Percentiles rank a stretch among this genome's conserved stretches.
These are phyloP conservation scores for Nomada fabriciana DNA, from an alignment of 2,888 invertebrate species.

Conservation along the genomic window DNA sequence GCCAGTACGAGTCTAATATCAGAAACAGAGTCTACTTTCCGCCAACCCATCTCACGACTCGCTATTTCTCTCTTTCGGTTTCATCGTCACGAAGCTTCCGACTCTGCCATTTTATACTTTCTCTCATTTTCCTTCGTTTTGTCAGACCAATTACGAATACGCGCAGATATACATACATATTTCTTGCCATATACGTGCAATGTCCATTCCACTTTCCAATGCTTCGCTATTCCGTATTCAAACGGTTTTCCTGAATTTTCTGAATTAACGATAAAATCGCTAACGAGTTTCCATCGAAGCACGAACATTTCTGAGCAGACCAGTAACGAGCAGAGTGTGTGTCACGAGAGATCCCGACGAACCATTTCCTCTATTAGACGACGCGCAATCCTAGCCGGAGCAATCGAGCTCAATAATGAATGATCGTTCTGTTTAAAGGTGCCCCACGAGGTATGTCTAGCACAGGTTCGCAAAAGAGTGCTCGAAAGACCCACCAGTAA, in stretches of 20 bases:
- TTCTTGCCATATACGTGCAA: no score
- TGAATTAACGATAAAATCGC: no score
- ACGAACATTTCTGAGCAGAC: not conserved
- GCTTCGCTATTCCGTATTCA: no score
- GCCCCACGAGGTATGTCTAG: constrained; percentile 84
- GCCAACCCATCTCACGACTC: constrained; percentile 3
- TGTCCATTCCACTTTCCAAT: no score
- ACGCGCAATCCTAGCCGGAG: not conserved
- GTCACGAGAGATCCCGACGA: not conserved
- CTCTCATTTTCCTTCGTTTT: not conserved
- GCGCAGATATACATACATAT: no score
- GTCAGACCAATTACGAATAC: no score
- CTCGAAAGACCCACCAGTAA: constrained; percentile 80
- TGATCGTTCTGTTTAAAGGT: constrained; percentile 83
- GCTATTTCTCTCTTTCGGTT: not conserved
- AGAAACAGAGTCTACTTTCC: not conserved
- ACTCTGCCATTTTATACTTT: not conserved
- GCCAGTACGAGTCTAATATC: constrained; percentile 24
- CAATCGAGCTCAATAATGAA: constrained; percentile 69
- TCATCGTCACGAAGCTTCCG: constrained; percentile 24
- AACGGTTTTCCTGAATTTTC: no score
- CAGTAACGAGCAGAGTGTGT: not conserved
- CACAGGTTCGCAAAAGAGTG: constrained; percentile 81
- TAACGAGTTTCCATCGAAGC: no score
- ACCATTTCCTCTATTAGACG: constrained; percentile 5